Percentiles rank a stretch among this genome's conserved stretches.
Conservation (phyloP, 2,888 invertebrate genomes). For the Thecophora atra region DNA sequence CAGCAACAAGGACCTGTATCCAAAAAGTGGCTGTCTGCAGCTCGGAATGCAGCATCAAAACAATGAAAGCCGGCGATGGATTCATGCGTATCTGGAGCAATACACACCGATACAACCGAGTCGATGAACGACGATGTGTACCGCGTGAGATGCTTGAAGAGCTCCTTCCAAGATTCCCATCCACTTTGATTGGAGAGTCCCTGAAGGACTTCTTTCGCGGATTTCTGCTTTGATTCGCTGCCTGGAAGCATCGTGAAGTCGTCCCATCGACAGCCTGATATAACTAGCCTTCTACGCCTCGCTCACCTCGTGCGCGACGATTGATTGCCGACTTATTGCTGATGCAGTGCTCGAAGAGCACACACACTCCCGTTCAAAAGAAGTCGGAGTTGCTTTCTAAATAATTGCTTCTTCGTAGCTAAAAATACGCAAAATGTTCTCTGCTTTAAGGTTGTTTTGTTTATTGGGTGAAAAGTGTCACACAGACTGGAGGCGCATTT, state of each 20-base stretch:
- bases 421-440: conserved; percentile 15
- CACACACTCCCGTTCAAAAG: not conserved
- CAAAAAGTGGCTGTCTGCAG: too few relatives aligned
- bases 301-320: not conserved
- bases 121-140: too few relatives aligned
- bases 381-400: conserved; percentile 34
- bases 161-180: too few relatives aligned
- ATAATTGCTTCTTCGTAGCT: conserved; percentile 31
- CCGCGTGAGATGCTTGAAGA: too few relatives aligned
- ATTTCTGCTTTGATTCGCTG: not conserved
- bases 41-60: too few relatives aligned
- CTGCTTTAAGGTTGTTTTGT: conserved; percentile 26
- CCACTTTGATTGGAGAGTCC: too few relatives aligned
- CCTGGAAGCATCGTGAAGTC: not conserved
- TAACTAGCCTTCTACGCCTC: not conserved
- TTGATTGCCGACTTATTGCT: conserved; percentile 20
- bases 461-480: too few relatives aligned
- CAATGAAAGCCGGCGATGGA: too few relatives aligned
- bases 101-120: too few relatives aligned
- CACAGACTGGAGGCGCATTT: too few relatives aligned
- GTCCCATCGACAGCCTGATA: not conserved
- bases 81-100: too few relatives aligned
- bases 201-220: too few relatives aligned
- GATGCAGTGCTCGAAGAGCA: conserved; percentile 1
- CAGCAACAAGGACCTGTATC: not conserved